Percentiles rank a stretch among this genome's conserved stretches.
These are phyloP conservation scores for Ecdyonurus torrentis DNA, from an alignment of 2,888 invertebrate species.

Conservation along the genomic window DNA sequence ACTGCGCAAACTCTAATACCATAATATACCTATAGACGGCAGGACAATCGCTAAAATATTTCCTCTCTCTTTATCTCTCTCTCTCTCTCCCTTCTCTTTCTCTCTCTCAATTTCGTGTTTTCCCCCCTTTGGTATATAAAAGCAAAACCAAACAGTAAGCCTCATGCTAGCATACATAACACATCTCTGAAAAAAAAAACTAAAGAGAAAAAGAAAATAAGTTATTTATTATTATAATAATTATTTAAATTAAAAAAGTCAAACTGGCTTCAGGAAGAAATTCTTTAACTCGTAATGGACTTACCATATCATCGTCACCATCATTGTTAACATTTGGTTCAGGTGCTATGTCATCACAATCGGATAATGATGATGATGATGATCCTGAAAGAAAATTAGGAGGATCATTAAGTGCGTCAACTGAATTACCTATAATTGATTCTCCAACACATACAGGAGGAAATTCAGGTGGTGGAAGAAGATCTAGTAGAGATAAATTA, in stretches of 20 bases:
- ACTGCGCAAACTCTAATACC: background rate
- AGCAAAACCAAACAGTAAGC: too few relatives aligned
- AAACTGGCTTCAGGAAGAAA: constrained; percentile 3
- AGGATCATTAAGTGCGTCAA: constrained; percentile 10
- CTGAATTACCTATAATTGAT: constrained; percentile 12
- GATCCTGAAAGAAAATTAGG: constrained; percentile 9
- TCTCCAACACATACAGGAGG: constrained; percentile 8
- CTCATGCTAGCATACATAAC: too few relatives aligned
- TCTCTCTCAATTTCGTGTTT: too few relatives aligned
- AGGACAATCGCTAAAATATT: background rate
- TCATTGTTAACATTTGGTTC: constrained; percentile 12
- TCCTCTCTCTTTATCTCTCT: too few relatives aligned
- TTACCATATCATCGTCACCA: constrained; percentile 14
- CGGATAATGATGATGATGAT: constrained; percentile 9
- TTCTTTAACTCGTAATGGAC: constrained; percentile 10
- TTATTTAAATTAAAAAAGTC: too few relatives aligned
- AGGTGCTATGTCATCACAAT: constrained; percentile 11
- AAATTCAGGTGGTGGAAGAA: background rate
- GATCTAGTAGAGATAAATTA: constrained; percentile 27
- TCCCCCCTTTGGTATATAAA: too few relatives aligned
- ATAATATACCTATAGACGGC: background rate
- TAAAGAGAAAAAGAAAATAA: too few relatives aligned
- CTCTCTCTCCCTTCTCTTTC: too few relatives aligned
- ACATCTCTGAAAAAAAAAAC: too few relatives aligned
- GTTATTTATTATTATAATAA: too few relatives aligned